These are phyloP conservation scores for Microcebus lehilahytsara DNA, from an alignment of 2,113 vertebrate genomes.

Conservation along the genomic window DNA sequence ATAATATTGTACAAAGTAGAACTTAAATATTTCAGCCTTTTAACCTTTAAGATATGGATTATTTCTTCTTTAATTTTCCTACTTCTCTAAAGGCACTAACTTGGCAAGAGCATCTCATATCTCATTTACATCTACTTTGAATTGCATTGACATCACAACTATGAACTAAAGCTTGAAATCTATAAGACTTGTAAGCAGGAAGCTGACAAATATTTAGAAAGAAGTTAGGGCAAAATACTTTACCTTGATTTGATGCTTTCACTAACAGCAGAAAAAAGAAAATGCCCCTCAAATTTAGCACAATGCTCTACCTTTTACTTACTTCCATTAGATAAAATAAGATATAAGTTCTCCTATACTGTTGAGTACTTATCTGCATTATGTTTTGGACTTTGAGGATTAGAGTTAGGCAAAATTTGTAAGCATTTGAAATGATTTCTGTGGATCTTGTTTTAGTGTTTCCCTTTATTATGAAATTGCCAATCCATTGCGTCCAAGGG, in stretches of 20 bases:
- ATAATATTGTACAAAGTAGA: not conserved
- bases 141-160: not conserved
- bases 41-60: not conserved
- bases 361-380: not conserved
- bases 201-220: not conserved
- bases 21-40: not conserved
- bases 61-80: not conserved
- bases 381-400: not conserved
- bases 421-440: not conserved
- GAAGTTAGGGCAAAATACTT: not conserved
- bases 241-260: not conserved
- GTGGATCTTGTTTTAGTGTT: not conserved
- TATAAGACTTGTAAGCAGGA: not conserved
- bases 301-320: not conserved
- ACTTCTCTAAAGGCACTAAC: not conserved
- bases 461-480: not conserved
- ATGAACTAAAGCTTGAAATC: not conserved
- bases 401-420: not conserved
- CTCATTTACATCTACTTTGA: not conserved
- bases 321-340: not conserved
- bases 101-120: not conserved
- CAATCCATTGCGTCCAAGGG: not conserved
- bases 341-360: not conserved
- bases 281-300: not conserved
- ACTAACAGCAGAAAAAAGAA: not conserved